Base-by-base conservation (phyloP, 2,113 vertebrate genomes). In the Oncorhynchus tshawytscha region DNA sequence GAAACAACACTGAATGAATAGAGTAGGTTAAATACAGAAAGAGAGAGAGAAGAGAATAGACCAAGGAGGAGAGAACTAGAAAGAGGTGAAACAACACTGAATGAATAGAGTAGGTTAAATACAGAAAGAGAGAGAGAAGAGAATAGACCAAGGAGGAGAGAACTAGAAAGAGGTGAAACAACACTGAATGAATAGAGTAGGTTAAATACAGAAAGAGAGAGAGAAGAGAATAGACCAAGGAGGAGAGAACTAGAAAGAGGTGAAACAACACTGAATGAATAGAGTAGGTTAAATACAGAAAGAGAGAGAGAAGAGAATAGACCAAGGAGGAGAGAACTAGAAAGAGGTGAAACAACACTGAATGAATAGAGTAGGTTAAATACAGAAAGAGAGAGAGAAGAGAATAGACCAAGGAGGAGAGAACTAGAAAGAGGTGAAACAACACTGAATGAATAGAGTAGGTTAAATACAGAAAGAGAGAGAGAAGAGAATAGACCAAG, bases 31-130 rank as follows among this genome's bases (percentile, higher is more conserved):
- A 12, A 24, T 24, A 24, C 24, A 24, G 24, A 84, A 69, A 5
- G 78, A 75, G 78, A 34, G 65, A 83, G 67, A 24, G 24, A 77
- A 67, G 24, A 24, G 74, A 67, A 64, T 18, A 24, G 25, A 64
- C 70, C 67, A 34, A 5, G 76, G 66, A 72, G 22, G 48, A 48
- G 49, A 54, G 67, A 39, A 9, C 5, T 60, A 64, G 22, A 9
- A 9, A 39, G 39, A 39, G 7, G 39, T 49, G 70, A 7, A 7
- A 48, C 18, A 39, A 39, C 39, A 39, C 39, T 39, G 8, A 39
- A 39, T 2, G 39, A 39, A 39, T 39, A 39, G 39, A 39, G 39
- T 39, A 39, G 8, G 48, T 16, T 25, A 66, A 12, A 29, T n/a
- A 66, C 8, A 34, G 34, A 34, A 7, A 34, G 34, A 8, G 34